phyloP scores from a whole-genome alignment of 2,888 invertebrate species.

The Lasioglossum marginatum region DNA sequence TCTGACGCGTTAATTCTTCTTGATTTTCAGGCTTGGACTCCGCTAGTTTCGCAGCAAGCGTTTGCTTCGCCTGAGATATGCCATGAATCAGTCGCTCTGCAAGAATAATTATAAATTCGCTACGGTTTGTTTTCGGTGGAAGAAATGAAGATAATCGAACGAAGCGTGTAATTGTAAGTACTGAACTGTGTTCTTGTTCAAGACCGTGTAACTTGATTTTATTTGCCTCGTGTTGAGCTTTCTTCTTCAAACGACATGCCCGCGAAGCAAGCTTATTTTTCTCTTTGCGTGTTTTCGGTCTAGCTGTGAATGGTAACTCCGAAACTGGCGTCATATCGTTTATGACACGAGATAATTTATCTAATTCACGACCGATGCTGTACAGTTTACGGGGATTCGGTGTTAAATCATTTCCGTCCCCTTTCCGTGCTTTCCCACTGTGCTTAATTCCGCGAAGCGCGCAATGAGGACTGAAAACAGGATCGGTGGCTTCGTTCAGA shows the following conservation, averaged over 20 bases:
- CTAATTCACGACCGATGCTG: constrained; percentile 95
- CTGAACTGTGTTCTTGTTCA: constrained; percentile 95
- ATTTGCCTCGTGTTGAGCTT: constrained; percentile 99
- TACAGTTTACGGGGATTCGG: constrained; percentile 97
- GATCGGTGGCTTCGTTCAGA: constrained; percentile 96
- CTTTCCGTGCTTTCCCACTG: constrained; percentile 96
- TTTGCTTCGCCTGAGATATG: constrained; percentile 91
- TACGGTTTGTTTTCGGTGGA: not conserved
- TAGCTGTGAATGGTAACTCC: constrained; percentile 94
- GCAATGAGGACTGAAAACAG: constrained; percentile 97
- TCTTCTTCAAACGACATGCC: constrained; percentile 98
- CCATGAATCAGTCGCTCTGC: constrained; percentile 92
- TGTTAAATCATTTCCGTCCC: constrained; percentile 98
- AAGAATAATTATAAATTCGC: constrained; percentile 28
- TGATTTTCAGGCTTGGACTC: constrained; percentile 86
- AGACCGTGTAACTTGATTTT: constrained; percentile 97
- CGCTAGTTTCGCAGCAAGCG: constrained; percentile 88
- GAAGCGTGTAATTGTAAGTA: constrained; percentile 35
- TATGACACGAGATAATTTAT: constrained; percentile 95
- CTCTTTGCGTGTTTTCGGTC: constrained; percentile 97
- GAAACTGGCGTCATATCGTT: constrained; percentile 98
- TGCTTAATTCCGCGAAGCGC: constrained; percentile 95
- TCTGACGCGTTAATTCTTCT: constrained; percentile 89
- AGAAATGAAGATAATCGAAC: not conserved
- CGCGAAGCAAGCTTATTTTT: constrained; percentile 99